A percentile compares a stretch with the other conserved stretches of the same genome.
These are phyloP conservation scores for Stictocephala bisonia DNA, from an alignment of 2,888 invertebrate species.

Conservation along the genomic window DNA sequence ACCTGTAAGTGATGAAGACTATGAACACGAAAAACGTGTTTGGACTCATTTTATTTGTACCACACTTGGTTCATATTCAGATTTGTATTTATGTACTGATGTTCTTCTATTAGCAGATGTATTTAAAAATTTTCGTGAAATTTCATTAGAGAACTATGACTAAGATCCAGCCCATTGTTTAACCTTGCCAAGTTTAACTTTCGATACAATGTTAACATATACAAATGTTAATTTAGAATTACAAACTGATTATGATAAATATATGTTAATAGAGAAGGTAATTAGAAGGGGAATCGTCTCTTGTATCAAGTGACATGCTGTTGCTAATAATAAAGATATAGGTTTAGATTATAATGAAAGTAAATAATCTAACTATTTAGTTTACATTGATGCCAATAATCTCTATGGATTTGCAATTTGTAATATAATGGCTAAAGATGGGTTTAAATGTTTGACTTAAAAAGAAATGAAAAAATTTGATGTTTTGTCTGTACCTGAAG, in stretches of 20 bases:
- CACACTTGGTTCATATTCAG: constrained; percentile 58
- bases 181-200: constrained; percentile 62
- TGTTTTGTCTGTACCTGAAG: background rate
- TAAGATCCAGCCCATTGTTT: constrained; percentile 62
- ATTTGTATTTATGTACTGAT: constrained; percentile 61
- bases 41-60: constrained; percentile 58
- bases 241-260: constrained; percentile 56
- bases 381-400: constrained; percentile 62
- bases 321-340: constrained; percentile 60
- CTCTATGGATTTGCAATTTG: constrained; percentile 62
- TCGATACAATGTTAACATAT: constrained; percentile 62
- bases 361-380: constrained; percentile 57
- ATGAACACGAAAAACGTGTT: constrained; percentile 57
- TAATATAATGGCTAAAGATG: constrained; percentile 58
- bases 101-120: constrained; percentile 60
- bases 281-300: constrained; percentile 57
- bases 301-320: constrained; percentile 55
- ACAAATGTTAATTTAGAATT: constrained; percentile 61
- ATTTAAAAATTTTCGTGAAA: constrained; percentile 61
- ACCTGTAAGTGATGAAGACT: constrained; percentile 51
- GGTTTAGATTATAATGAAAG: constrained; percentile 54
- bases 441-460: constrained; percentile 60
- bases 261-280: constrained; percentile 56
- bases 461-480: constrained; percentile 9
- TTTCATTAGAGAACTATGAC: constrained; percentile 56